Conservation (phyloP, 2,797 vertebrate species). For the Sphenopsis melanotis region DNA sequence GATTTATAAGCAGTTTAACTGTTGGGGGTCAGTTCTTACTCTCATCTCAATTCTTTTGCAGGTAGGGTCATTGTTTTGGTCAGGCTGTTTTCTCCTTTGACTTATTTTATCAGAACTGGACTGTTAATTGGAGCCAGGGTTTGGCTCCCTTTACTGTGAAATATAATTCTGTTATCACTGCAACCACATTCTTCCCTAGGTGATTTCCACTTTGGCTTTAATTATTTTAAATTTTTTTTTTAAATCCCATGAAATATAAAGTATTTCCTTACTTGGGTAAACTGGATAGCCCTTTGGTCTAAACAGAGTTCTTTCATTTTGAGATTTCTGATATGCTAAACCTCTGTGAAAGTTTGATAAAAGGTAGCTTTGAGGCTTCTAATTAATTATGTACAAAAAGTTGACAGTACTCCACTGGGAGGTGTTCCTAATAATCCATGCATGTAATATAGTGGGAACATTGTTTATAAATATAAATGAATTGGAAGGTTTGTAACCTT, state of each 20-base stretch:
- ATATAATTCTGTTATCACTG: slow-evolving; percentile 75
- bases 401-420: slow-evolving; percentile 67
- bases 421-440: slow-evolving; percentile 70
- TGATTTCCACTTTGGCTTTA: slow-evolving; percentile 71
- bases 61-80: slow-evolving; percentile 42
- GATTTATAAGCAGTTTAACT: background rate
- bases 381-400: slow-evolving; percentile 77
- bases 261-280: slow-evolving; percentile 58
- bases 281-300: slow-evolving; percentile 56
- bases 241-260: slow-evolving; percentile 60
- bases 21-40: slow-evolving; percentile 5
- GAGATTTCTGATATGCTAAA: slow-evolving; percentile 70
- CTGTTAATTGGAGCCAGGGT: slow-evolving; percentile 68
- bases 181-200: slow-evolving; percentile 71
- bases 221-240: background rate
- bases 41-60: slow-evolving; percentile 37
- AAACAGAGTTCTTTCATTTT: slow-evolving; percentile 66
- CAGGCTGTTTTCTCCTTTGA: slow-evolving; percentile 55
- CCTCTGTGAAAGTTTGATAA: slow-evolving; percentile 71
- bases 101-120: slow-evolving; percentile 56
- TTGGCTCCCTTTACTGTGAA: slow-evolving; percentile 63
- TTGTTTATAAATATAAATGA: slow-evolving; percentile 75
- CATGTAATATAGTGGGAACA: slow-evolving; percentile 64
- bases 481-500: slow-evolving; percentile 69
- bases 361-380: slow-evolving; percentile 69